Evolutionary conservation across 2,113 vertebrate species (phyloP).

Genomic region (Pseudopodoces humilis): DNA sequence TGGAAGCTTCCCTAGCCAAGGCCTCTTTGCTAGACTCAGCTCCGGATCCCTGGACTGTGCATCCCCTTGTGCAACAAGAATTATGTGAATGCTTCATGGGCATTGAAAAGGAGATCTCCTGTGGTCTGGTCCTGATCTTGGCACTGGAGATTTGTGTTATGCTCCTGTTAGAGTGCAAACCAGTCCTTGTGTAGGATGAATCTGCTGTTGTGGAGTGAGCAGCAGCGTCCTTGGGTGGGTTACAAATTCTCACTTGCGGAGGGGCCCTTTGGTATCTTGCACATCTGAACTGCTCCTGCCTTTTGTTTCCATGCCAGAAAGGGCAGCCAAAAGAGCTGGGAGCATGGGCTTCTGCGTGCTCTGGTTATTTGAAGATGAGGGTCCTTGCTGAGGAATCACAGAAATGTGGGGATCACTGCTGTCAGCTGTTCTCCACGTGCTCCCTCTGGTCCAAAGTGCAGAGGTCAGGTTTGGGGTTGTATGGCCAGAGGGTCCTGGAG

Average conservation of each 20-base stretch:
- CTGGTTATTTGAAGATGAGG: background rate
- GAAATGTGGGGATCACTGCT: background rate
- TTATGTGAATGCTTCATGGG: rapidly evolving
- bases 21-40: background rate
- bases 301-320: background rate
- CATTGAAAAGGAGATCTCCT: background rate
- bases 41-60: background rate
- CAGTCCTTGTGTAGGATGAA: background rate
- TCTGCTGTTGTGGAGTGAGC: background rate
- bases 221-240: background rate
- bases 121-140: background rate
- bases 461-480: background rate
- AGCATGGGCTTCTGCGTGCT: background rate
- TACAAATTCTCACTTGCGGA: background rate
- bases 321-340: background rate
- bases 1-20: background rate
- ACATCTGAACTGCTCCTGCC: background rate
- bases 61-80: rapidly evolving
- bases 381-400: conserved; percentile 1
- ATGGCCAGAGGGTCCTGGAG: background rate
- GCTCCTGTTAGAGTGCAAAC: background rate
- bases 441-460: rapidly evolving
- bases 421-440: background rate
- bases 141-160: background rate
- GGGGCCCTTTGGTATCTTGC: background rate